A percentile compares a stretch with the other conserved stretches of the same genome.
These are phyloP conservation scores for Saccopteryx leptura DNA, from an alignment of 2,113 vertebrate genomes.

Conservation along the genomic window DNA sequence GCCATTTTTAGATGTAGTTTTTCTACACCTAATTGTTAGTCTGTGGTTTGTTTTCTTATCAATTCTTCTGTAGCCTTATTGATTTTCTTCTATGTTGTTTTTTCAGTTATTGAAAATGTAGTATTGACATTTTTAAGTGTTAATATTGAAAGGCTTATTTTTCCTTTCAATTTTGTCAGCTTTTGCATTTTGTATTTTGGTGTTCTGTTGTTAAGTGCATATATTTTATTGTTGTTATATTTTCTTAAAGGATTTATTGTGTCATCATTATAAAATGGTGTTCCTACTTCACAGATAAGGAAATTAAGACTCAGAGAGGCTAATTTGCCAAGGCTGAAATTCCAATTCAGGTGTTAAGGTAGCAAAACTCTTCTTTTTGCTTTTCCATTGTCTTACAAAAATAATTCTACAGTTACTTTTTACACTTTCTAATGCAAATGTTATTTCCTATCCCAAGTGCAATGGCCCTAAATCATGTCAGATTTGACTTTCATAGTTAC, in stretches of 20 bases:
- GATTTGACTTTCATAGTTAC: not conserved
- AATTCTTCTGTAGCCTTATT: not conserved
- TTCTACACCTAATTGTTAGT: not conserved
- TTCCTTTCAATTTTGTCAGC: not conserved
- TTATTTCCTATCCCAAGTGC: not conserved
- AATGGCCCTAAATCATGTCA: not conserved
- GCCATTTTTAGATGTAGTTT: not conserved
- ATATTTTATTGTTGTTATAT: not conserved
- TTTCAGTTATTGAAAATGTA: not conserved
- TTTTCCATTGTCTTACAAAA: not conserved
- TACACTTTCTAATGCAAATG: not conserved
- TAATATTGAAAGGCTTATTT: not conserved
- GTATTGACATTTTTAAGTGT: not conserved
- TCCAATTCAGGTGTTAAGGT: not conserved
- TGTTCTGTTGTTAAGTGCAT: not conserved
- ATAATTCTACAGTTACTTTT: not conserved
- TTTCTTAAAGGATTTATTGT: not conserved
- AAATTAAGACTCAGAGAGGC: not conserved
- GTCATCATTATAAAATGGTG: slow-evolving; percentile 12
- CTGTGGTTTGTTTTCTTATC: not conserved
- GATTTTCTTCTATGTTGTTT: not conserved
- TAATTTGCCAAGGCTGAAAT: not conserved
- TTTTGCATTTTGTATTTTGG: not conserved
- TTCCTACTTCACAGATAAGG: not conserved
- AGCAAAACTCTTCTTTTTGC: not conserved